phyloP scores from a whole-genome alignment of 2,113 vertebrate species.

The Planiliza haematocheilus region DNA sequence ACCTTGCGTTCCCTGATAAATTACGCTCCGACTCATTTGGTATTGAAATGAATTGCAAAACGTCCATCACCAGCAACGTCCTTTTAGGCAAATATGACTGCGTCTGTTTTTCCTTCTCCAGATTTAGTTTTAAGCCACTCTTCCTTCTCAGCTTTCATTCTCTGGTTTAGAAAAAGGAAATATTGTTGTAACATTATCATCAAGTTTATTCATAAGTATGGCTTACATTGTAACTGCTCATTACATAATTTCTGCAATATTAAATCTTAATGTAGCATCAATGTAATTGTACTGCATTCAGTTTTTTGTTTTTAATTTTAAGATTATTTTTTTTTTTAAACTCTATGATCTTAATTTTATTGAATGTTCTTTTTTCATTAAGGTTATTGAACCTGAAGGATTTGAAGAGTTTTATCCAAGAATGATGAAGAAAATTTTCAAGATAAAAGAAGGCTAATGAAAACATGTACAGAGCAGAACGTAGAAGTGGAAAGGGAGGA shows the following conservation, averaged over 20 bases:
- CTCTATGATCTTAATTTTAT: slow-evolving; percentile 96
- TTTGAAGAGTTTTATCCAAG: slow-evolving; percentile 99
- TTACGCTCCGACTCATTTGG: background rate
- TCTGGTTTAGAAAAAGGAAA: slow-evolving; percentile 21
- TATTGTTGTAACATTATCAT: background rate
- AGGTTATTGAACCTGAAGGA: slow-evolving; percentile 99
- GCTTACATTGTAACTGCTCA: slow-evolving; percentile 12
- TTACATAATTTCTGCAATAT: slow-evolving; percentile 22
- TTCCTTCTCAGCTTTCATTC: slow-evolving; percentile 44
- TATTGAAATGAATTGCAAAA: background rate
- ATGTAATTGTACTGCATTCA: slow-evolving; percentile 65
- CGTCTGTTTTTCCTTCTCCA: no score
- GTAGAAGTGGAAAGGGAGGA: slow-evolving; percentile 96
- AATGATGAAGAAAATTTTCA: slow-evolving; percentile 97
- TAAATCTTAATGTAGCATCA: slow-evolving; percentile 22
- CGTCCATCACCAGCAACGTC: background rate
- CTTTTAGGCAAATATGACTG: background rate
- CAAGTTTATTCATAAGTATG: background rate
- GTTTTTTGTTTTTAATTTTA: slow-evolving; percentile 68
- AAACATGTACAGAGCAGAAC: slow-evolving; percentile 98
- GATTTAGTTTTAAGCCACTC: slow-evolving; percentile 27
- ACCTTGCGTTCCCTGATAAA: background rate
- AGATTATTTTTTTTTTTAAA: slow-evolving; percentile 87
- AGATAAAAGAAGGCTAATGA: slow-evolving; percentile 99
- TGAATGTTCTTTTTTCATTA: slow-evolving; percentile 99